Percentiles rank a stretch among this genome's conserved stretches.
phyloP scores from a whole-genome alignment of 2,797 vertebrate species.

The Phoebastria nigripes region DNA sequence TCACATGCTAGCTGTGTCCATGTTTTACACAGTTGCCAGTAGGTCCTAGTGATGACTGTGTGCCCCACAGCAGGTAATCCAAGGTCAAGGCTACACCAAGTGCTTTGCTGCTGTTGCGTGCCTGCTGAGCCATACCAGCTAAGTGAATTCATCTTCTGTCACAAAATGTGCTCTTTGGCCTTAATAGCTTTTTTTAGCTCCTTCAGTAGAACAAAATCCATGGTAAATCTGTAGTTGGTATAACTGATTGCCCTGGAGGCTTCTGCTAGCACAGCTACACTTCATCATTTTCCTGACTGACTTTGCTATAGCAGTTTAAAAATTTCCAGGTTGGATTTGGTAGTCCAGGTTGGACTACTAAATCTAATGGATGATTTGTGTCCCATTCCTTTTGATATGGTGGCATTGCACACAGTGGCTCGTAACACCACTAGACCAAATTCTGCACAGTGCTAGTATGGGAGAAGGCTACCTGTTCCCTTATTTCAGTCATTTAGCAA shows the following conservation, averaged over 20 bases:
- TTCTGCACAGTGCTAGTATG: background rate
- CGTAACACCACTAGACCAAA: fast-evolving
- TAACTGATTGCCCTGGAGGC: background rate
- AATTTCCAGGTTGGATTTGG: background rate
- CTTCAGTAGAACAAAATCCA: background rate
- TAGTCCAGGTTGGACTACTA: background rate
- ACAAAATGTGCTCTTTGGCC: background rate
- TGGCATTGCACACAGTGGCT: background rate
- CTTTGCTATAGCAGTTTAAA: background rate
- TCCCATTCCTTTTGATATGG: background rate
- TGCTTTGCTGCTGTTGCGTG: background rate
- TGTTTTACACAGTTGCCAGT: background rate
- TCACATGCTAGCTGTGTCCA: fast-evolving
- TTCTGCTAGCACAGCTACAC: background rate
- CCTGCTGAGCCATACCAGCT: background rate
- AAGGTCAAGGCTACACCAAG: background rate
- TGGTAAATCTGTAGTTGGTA: background rate
- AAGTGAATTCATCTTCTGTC: background rate
- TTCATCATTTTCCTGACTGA: background rate
- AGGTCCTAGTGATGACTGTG: background rate
- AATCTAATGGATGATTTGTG: background rate
- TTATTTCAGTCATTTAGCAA: background rate
- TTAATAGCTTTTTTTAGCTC: background rate
- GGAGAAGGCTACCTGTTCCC: background rate
- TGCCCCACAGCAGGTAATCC: background rate